These are phyloP conservation scores for Ceyx erithaca DNA, from an alignment of 2,797 vertebrate genomes.

Conservation along the genomic window DNA sequence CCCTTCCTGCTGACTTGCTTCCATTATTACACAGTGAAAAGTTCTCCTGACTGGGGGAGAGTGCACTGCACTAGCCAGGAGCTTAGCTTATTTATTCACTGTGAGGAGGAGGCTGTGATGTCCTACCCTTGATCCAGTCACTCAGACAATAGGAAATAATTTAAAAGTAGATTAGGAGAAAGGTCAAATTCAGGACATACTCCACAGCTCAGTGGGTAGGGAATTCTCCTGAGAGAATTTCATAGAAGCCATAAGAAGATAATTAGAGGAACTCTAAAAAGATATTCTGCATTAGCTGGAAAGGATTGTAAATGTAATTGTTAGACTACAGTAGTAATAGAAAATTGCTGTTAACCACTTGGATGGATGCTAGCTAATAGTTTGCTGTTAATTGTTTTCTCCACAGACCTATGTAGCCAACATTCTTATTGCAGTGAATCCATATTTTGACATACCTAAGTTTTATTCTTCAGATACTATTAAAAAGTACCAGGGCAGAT, in stretches of 20 bases:
- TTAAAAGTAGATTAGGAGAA: conserved; percentile 2
- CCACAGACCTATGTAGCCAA: conserved; percentile 95
- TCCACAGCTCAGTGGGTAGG: neutral
- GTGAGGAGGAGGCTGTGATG: neutral
- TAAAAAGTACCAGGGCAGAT: conserved; percentile 89
- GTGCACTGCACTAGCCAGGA: neutral
- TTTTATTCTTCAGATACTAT: conserved; percentile 91
- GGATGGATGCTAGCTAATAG: neutral
- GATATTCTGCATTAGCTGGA: neutral
- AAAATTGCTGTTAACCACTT: neutral
- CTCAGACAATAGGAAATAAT: conserved; percentile 1
- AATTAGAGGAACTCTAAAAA: neutral
- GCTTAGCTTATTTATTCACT: neutral
- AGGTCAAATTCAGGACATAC: conserved; percentile 26
- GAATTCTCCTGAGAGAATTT: neutral
- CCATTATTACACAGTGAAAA: conserved; percentile 38
- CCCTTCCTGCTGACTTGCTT: conserved; percentile 48
- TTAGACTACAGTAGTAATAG: neutral
- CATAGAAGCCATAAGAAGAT: neutral
- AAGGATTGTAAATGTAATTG: neutral
- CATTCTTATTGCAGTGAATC: conserved; percentile 97
- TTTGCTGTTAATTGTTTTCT: conserved; percentile 35
- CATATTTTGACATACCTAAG: conserved; percentile 94
- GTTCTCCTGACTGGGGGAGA: neutral
- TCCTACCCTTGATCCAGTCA: neutral